Evolutionary conservation across 2,113 vertebrate genomes (phyloP), one percentile per base, ranked within the genome.

Genomic region (Mixornis gularis): DNA sequence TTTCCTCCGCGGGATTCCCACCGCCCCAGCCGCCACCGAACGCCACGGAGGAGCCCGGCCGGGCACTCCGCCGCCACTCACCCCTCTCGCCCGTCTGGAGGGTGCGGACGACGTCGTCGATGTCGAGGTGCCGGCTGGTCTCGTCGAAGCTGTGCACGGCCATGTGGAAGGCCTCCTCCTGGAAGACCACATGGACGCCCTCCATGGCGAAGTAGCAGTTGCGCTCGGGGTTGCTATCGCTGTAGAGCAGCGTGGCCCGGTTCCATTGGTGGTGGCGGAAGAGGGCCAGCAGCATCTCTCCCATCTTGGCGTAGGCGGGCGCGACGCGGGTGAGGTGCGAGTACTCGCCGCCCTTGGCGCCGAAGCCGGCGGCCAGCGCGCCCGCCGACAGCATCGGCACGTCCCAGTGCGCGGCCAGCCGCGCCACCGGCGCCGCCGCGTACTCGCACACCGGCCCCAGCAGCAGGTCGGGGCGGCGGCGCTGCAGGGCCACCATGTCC

Each of bases 361-460:
- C 95, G 98, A 99, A 99, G 92, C 96, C 98, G 1, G 97, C 95
- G 64, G 99, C 99, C 95, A 99, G 97, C 10, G 99, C 99, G 92
- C 99, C 99, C 78, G 99, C 98, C 6, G 99, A 98, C 76, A 99
- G 94, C 94, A 99, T 98, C 59, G 99, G 99, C 88, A 99, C 97
- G 87, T 98, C 89, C 99, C 99, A 99, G 97, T 99, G 98, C 25
- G 99, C 98, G 10, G 99, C 99, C 85, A 99, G 97, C 60, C 99
- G 96, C 63, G 98, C 98, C 94, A 99, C 98, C 4, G 97, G 97
- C 40, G 99, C 99, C 13, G 99, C 99, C 27, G 99, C 99, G 95
- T 99, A 99, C 95, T 99, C 99, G 96, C 99, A 99, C 88, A 98
- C 99, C 0, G 99, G 99, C 48, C 99, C 99, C 85, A 99, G 95